These are phyloP conservation scores for Etia nguti DNA, from an alignment of 2,113 vertebrate genomes.

Conservation along the genomic window DNA sequence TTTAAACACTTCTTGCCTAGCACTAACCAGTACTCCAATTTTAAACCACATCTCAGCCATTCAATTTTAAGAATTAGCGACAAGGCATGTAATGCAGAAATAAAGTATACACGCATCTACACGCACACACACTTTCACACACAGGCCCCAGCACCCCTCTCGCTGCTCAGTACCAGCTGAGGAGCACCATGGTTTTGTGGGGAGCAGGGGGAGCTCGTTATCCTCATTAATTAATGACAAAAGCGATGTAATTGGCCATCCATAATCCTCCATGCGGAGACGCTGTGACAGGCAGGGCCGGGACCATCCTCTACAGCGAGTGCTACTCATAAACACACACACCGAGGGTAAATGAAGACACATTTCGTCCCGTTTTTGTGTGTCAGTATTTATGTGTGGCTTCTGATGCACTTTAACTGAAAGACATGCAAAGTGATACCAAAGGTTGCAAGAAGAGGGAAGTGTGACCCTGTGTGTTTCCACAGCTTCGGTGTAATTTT, in stretches of 20 bases:
- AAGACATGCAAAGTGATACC: neutral
- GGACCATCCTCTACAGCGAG: conserved; percentile 43
- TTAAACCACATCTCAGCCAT: neutral
- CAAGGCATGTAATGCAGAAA: neutral
- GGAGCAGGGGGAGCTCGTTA: conserved; percentile 67
- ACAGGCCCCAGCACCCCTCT: conserved; percentile 18
- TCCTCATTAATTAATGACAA: conserved; percentile 73
- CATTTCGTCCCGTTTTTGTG: conserved; percentile 20
- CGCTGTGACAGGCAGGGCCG: conserved; percentile 69
- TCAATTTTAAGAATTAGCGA: neutral
- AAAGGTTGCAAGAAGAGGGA: neutral
- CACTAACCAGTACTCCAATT: neutral
- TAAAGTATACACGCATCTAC: neutral
- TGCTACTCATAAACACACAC: conserved; percentile 66
- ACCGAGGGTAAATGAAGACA: conserved; percentile 52
- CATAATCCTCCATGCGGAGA: conserved; percentile 76
- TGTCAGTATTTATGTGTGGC: neutral
- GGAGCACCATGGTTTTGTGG: conserved; percentile 61
- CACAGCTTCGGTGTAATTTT: neutral
- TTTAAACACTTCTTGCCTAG: neutral
- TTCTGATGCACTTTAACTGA: neutral
- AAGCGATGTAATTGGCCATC: conserved; percentile 79
- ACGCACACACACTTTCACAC: conserved; percentile 3
- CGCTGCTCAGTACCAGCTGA: conserved; percentile 64
- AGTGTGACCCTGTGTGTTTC: neutral